Evolutionary conservation across 2,113 vertebrate genomes (phyloP), one percentile per base, ranked within the genome.

Genomic region (Hippocampus abdominalis): DNA sequence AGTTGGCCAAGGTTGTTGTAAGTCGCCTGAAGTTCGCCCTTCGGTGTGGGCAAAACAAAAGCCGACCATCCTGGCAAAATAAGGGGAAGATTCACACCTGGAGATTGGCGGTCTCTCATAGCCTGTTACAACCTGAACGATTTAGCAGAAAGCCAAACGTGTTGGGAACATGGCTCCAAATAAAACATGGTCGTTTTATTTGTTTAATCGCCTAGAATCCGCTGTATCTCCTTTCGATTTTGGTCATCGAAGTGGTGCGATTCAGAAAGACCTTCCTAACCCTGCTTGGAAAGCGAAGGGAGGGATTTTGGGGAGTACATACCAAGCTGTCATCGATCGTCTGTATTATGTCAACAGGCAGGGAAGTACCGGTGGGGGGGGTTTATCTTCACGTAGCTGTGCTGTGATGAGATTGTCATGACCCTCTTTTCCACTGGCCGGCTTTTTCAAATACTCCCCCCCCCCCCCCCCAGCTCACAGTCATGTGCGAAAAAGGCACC

Each of bases 201-300:
- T 11, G 8, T 8, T 42, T 2, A 42, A 42, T 42, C 40, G 11
- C 40, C 40, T 10, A 42, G 1, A 8, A 42, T 42, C 10, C 2
- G 10, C 40, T 11, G 40, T 13, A 44, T 44, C 42, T 44, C 42
- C 42, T 13, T 44, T 15, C 3, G 1, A 1, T 48, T 48, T 48
- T 48, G 46, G 4, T 48, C 4, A 4, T 48, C 15, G 4, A 48
- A n/a, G n/a, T 18, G 53, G 53, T 56, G 53, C 8, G 27, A 2
- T 7, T 13, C 9, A 13, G 54, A 57, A 25, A 27, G 42, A 32
- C 46, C 13, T 36, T 48, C 64, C 78, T 64, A 39, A 64, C 39
- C 53, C 32, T 63, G 23, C 53, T 65, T 65, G 12, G 63, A 69
- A 59, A 73, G 69, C 74, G 62, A 76, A 25, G 56, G 62, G 66